Conservation (phyloP, 2,113 vertebrate species). For the Oryzias javanicus region DNA sequence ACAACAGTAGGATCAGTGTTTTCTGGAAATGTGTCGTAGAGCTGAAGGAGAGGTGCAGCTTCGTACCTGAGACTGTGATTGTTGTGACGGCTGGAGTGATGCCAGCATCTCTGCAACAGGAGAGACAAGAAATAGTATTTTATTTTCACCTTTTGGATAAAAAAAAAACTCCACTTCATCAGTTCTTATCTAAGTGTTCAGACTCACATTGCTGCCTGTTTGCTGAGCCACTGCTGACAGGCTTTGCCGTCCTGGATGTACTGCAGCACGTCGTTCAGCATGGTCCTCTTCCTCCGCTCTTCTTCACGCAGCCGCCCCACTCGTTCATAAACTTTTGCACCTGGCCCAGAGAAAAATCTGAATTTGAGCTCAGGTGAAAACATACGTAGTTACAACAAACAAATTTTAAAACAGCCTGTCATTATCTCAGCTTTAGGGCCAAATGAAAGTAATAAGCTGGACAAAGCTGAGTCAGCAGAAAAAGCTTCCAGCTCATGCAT, state of each 20-base stretch:
- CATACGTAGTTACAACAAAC: too few species aligned
- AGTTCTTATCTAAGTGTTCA: neutral
- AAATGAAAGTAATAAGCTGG: constrained; percentile 14
- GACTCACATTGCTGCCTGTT: constrained; percentile 92
- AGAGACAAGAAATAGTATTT: constrained; percentile 39
- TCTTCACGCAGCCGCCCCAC: constrained; percentile 88
- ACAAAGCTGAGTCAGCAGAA: constrained; percentile 7
- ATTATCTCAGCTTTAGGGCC: neutral
- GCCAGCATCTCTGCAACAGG: constrained; percentile 88
- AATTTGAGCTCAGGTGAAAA: too few species aligned
- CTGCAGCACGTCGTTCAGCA: constrained; percentile 94
- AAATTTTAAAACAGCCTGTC: too few species aligned
- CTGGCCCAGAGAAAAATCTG: constrained; percentile 60
- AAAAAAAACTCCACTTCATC: constrained; percentile 5
- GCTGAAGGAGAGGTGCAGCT: constrained; percentile 11
- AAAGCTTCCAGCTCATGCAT: constrained; percentile 4
- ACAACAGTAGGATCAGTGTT: constrained; percentile 31
- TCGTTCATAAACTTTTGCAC: constrained; percentile 90
- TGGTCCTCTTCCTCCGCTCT: constrained; percentile 89
- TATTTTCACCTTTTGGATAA: neutral
- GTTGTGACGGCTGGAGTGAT: constrained; percentile 86
- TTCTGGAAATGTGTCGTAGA: constrained; percentile 29
- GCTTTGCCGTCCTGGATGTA: constrained; percentile 94
- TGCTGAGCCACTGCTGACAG: constrained; percentile 98
- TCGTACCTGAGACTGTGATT: constrained; percentile 88